Evolutionary conservation across 2,888 invertebrate genomes (phyloP).

Genomic region (Agrochola lychnidis): DNA sequence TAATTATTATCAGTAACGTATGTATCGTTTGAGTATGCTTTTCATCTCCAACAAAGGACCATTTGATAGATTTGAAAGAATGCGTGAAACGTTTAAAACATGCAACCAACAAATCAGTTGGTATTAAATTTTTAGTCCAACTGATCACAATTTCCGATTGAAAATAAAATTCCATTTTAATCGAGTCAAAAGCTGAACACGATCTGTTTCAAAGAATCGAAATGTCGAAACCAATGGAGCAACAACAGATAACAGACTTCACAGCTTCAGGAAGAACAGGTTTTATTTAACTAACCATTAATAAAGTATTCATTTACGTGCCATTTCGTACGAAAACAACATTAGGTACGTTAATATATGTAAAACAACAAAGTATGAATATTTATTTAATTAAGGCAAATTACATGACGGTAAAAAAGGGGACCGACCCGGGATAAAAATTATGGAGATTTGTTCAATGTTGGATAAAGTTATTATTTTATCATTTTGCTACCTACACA

Average conservation of each 20-base stretch:
- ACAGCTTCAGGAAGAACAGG: slow-evolving; percentile 5
- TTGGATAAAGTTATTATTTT: slow-evolving; percentile 11
- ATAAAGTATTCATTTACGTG: background rate
- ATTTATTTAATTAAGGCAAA: slow-evolving; percentile 23
- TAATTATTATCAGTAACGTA: too few species aligned
- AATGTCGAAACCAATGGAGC: slow-evolving; percentile 21
- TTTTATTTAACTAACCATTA: slow-evolving; percentile 19
- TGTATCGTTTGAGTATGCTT: background rate
- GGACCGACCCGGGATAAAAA: background rate
- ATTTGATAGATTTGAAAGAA: background rate
- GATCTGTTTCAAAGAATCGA: slow-evolving; percentile 14
- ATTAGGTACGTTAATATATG: background rate
- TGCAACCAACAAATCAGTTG: slow-evolving; percentile 1
- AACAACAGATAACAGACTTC: slow-evolving; percentile 32
- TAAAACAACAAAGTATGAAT: background rate
- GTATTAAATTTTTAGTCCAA: background rate
- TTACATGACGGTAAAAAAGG: background rate
- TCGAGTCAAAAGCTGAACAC: background rate
- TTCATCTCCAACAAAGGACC: too few species aligned
- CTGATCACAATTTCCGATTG: background rate
- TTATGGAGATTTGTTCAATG: background rate
- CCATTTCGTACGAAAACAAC: background rate
- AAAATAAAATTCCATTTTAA: slow-evolving; percentile 18
- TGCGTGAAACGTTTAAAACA: background rate
- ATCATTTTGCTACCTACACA: slow-evolving; percentile 9